Base-by-base conservation (phyloP, 2,888 invertebrate genomes). In the Polyommatus icarus region DNA sequence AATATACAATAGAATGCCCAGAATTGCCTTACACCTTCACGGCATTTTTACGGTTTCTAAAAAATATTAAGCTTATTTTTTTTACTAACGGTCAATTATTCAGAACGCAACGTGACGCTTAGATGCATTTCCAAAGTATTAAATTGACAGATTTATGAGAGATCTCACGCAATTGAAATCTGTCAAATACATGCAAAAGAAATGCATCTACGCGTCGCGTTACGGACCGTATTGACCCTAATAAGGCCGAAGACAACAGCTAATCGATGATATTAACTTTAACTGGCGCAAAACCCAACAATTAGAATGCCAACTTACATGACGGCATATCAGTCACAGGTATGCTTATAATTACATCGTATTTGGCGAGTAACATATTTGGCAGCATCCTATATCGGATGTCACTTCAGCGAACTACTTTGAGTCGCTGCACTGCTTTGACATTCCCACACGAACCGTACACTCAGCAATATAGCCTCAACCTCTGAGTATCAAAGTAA, bases 371-470 rank as follows among this genome's bases (percentile, higher is more conserved):
- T 4, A 20, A 59, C 20, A 20, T 59, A 59, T 59, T 59, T 20
- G 59, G 46, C 54, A 46, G 76, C 71, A 50, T 32, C 46, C 29
- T 46, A 67, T 67, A 76, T 76, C 71, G 50, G 29, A 50, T 76
- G 71, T 76, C 76, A 29, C 85, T 93, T 91, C 93, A 90, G 87
- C 87, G 92, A 91, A 92, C 86, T 86, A 86, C 85, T 92, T 93
- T 93, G 92, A 91, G 84, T 83, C 80, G 88, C 93, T 93, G 93
- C 84, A 91, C 86, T 86, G 79, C 83, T 93, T 92, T 87, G 85
- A 87, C 91, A 93, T 93, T 92, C 91, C 86, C 90, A 91, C 93
- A 93, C 93, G 93, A 88, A 80, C 80, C 80, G 85, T 85, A 85
- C 82, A 83, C 83, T 84, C 83, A 82, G 84, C 83, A 84, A 83